A percentile compares a stretch with the other conserved stretches of the same genome.
These are phyloP conservation scores for Holothuria scabra DNA, from an alignment of 53 echinoderm and acorn worm genomes.

Conservation along the genomic window DNA sequence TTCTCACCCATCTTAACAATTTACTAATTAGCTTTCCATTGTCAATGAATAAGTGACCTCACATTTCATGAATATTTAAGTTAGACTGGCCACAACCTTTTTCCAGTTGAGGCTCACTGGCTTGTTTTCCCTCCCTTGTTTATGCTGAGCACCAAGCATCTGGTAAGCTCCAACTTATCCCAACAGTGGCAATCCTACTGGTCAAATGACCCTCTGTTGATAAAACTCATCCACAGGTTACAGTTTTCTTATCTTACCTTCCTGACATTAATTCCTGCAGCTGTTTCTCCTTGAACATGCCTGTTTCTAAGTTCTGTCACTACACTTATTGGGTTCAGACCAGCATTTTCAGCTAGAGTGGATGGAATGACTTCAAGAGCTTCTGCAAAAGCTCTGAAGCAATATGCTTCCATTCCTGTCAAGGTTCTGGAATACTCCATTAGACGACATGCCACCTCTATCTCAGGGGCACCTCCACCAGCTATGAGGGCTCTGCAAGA, in stretches of 20 bases:
- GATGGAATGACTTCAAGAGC: slow-evolving; percentile 94
- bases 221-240: no score
- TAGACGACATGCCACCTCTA: slow-evolving; percentile 80
- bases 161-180: no score
- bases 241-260: slow-evolving; percentile 56
- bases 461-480: slow-evolving; percentile 95
- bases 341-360: slow-evolving; percentile 94
- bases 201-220: no score
- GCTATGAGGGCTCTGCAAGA: slow-evolving; percentile 76
- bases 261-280: slow-evolving; percentile 95
- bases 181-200: no score
- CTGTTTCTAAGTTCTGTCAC: slow-evolving; percentile 95
- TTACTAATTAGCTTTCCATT: no score
- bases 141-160: no score
- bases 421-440: slow-evolving; percentile 81
- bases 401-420: slow-evolving; percentile 95
- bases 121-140: no score
- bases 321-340: slow-evolving; percentile 89
- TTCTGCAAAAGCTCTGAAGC: slow-evolving; percentile 94
- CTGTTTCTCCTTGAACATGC: slow-evolving; percentile 90
- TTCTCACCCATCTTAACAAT: no score
- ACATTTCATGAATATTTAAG: no score
- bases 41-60: no score
- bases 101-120: no score
- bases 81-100: no score